phyloP scores from a whole-genome alignment of 1,140 invertebrate species.

The Plodia interpunctella region DNA sequence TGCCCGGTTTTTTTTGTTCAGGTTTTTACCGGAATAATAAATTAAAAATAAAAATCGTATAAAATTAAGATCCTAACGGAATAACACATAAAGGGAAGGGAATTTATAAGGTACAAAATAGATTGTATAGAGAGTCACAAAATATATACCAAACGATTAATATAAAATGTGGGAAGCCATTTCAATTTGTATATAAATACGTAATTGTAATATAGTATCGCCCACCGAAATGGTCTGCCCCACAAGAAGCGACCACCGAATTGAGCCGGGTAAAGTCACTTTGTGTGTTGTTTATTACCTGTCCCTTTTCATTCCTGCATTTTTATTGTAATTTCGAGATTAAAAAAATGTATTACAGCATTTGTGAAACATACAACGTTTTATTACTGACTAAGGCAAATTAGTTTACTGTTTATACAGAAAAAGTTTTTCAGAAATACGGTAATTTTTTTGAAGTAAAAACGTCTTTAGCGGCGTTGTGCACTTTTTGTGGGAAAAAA shows the following conservation, averaged over 20 bases:
- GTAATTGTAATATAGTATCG: constrained; percentile 37
- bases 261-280: constrained; percentile 25
- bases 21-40: too few relatives aligned
- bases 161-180: constrained; percentile 35
- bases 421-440: too few relatives aligned
- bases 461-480: too few relatives aligned
- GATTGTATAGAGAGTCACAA: constrained; percentile 64
- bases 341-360: neutral
- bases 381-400: too few relatives aligned
- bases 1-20: too few relatives aligned
- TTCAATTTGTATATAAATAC: constrained; percentile 55
- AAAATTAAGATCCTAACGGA: too few relatives aligned
- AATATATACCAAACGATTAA: constrained; percentile 67
- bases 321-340: neutral
- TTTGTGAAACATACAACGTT: too few relatives aligned
- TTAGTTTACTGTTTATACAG: too few relatives aligned
- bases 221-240: constrained; percentile 56
- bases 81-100: constrained; percentile 21
- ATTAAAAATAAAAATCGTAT: too few relatives aligned
- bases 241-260: constrained; percentile 44
- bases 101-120: constrained; percentile 45
- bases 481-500: too few relatives aligned
- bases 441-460: too few relatives aligned
- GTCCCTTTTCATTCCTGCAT: constrained; percentile 13
- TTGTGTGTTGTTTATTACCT: neutral